These are phyloP conservation scores for Lymantria dispar DNA, from an alignment of 2,888 invertebrate species.

Conservation along the genomic window DNA sequence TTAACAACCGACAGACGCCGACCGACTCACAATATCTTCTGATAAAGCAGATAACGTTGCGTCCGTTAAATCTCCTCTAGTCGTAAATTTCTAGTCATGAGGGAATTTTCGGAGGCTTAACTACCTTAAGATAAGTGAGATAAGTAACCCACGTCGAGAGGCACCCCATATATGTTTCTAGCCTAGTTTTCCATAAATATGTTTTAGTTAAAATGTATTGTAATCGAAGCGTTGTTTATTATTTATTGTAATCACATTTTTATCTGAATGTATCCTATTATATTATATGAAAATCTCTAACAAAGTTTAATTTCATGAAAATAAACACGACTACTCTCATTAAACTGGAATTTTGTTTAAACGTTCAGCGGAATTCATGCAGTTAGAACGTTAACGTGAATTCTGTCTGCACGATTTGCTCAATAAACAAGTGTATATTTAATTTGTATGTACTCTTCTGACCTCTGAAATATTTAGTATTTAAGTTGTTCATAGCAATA, in stretches of 20 bases:
- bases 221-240: conserved; percentile 14
- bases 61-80: conserved; percentile 70
- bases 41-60: conserved; percentile 73
- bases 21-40: conserved; percentile 64
- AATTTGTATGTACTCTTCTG: background rate
- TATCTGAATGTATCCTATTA: background rate
- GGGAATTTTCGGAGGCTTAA: conserved; percentile 79
- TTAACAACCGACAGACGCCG: conserved; percentile 51
- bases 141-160: conserved; percentile 62
- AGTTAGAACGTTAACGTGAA: conserved; percentile 1
- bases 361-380: background rate
- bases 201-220: conserved; percentile 8
- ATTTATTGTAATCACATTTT: conserved; percentile 9
- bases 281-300: background rate
- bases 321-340: background rate
- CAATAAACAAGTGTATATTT: background rate
- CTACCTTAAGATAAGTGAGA: conserved; percentile 78
- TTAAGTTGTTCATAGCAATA: no score
- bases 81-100: conserved; percentile 76
- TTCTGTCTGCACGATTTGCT: conserved; percentile 1
- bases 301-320: background rate
- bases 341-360: background rate
- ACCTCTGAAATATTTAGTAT: background rate
- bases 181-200: conserved; percentile 5
- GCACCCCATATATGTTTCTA: conserved; percentile 46